Conservation (phyloP, 2,888 invertebrate genomes). For the Stramonita haemastoma region DNA sequence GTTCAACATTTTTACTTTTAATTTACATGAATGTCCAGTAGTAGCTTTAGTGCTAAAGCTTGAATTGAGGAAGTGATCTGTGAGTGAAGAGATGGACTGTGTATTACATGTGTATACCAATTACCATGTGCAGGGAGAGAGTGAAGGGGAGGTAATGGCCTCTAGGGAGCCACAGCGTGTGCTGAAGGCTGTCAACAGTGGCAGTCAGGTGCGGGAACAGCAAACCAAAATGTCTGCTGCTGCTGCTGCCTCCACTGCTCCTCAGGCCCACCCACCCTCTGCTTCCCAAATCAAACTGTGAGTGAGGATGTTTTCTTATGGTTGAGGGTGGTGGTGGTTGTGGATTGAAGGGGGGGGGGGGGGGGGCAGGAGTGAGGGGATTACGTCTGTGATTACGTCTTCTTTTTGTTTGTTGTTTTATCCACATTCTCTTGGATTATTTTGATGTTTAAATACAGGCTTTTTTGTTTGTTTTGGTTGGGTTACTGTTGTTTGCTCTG, state of each 20-base stretch:
- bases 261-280: neutral
- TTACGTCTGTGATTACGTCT: neutral
- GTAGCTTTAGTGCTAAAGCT: neutral
- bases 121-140: neutral
- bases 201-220: neutral
- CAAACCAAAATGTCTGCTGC: neutral
- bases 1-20: too few relatives aligned
- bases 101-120: neutral
- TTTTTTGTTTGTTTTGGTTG: neutral
- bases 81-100: neutral
- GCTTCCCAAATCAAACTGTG: neutral
- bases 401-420: neutral
- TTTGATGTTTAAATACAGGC: neutral
- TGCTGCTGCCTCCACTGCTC: neutral
- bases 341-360: neutral
- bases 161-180: slow-evolving; percentile 49
- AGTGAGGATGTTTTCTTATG: neutral
- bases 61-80: neutral
- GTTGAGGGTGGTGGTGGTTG: too few relatives aligned
- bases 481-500: too few relatives aligned
- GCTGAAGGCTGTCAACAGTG: slow-evolving; percentile 47
- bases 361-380: neutral
- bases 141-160: slow-evolving; percentile 1
- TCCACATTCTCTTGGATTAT: neutral
- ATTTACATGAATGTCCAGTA: neutral